These are phyloP conservation scores for Rhabditophanes sp. DNA, from an alignment of 2,888 invertebrate genomes.

Conservation along the genomic window DNA sequence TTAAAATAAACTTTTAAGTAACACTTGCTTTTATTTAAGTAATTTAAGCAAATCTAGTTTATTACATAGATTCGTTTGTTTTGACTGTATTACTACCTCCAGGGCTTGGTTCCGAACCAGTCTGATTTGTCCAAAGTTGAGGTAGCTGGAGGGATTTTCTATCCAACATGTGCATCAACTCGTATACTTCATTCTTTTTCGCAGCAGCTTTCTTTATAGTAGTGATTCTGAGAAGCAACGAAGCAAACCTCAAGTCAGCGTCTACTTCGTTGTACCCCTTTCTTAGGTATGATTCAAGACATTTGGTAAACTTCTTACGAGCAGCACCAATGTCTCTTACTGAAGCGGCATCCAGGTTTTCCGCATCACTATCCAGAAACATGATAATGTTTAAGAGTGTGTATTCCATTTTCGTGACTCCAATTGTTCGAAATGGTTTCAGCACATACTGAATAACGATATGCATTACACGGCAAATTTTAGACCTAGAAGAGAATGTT, in stretches of 20 bases:
- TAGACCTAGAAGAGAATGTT: not conserved
- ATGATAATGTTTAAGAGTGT: not conserved
- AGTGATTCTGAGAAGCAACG: slow-evolving; percentile 36
- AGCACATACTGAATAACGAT: slow-evolving; percentile 41
- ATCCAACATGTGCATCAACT: slow-evolving; percentile 43
- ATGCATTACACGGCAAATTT: slow-evolving; percentile 19
- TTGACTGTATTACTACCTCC: too few relatives aligned
- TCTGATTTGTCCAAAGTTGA: too few relatives aligned
- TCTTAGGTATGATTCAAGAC: slow-evolving; percentile 21
- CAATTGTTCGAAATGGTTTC: slow-evolving; percentile 32
- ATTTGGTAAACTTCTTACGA: slow-evolving; percentile 35
- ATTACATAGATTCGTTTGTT: too few relatives aligned
- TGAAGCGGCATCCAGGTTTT: slow-evolving; percentile 38
- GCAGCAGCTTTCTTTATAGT: slow-evolving; percentile 38
- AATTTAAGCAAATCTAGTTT: too few relatives aligned
- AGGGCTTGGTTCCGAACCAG: too few relatives aligned
- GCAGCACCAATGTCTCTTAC: slow-evolving; percentile 40
- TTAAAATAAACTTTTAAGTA: too few relatives aligned
- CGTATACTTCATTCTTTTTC: slow-evolving; percentile 41
- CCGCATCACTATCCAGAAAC: slow-evolving; percentile 26
- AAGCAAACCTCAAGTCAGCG: slow-evolving; percentile 30
- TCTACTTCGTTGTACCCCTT: slow-evolving; percentile 13
- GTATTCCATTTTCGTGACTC: slow-evolving; percentile 1
- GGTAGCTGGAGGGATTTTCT: too few relatives aligned
- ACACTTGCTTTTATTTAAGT: too few relatives aligned